These are phyloP conservation scores for Microcebus lehilahytsara DNA, from an alignment of 2,113 vertebrate genomes.

Conservation along the genomic window DNA sequence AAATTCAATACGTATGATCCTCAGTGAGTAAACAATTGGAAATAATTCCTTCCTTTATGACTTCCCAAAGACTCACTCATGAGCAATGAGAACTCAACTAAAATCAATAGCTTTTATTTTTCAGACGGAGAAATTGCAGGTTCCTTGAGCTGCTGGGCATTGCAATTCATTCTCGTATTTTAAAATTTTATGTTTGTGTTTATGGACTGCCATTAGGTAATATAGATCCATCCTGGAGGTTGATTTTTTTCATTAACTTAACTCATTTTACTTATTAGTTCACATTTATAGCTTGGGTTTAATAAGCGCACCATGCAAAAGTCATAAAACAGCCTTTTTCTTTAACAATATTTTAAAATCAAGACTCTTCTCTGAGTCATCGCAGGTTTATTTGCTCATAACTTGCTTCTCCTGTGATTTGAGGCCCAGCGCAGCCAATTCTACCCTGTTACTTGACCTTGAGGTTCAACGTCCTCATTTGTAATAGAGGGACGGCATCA, in stretches of 20 bases:
- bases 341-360: slow-evolving; percentile 62
- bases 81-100: slow-evolving; percentile 36
- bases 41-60: slow-evolving; percentile 65
- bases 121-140: slow-evolving; percentile 38
- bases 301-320: slow-evolving; percentile 31
- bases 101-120: slow-evolving; percentile 66
- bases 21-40: slow-evolving; percentile 64
- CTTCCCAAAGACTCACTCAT: slow-evolving; percentile 61
- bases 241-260: slow-evolving; percentile 76
- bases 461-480: not conserved
- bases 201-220: slow-evolving; percentile 71
- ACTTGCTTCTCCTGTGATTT: not conserved
- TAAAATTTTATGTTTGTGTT: slow-evolving; percentile 75
- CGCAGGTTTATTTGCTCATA: slow-evolving; percentile 58
- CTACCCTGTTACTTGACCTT: not conserved
- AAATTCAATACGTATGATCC: slow-evolving; percentile 60
- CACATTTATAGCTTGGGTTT: slow-evolving; percentile 65
- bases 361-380: slow-evolving; percentile 55
- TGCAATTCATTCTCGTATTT: slow-evolving; percentile 66
- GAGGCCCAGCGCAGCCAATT: not conserved
- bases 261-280: slow-evolving; percentile 75
- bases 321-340: slow-evolving; percentile 45
- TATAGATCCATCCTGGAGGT: slow-evolving; percentile 56
- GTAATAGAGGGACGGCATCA: not conserved
- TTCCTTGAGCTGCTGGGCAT: not conserved